Base-by-base conservation (phyloP, 2,888 invertebrate genomes). In the Geophilus truncorum region DNA sequence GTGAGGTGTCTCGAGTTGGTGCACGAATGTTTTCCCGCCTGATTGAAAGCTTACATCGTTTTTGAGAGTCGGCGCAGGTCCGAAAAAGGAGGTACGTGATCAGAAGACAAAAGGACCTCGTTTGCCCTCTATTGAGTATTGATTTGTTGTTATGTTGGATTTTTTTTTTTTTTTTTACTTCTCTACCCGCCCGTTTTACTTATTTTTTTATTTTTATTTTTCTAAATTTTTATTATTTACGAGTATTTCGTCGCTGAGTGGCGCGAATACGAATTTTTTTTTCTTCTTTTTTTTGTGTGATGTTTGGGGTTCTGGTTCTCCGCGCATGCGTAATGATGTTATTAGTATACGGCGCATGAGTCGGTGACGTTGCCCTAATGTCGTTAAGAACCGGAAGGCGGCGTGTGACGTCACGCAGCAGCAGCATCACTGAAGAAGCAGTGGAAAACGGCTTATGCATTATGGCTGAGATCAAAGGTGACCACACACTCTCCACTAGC, bases 151-250 rank as follows among this genome's bases (percentile, higher is more conserved):
- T 62, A 23, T 62, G 62, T 62, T 5, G 25, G 62, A 62, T 62
- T 77, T 77, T 32, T 30, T 76, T 76, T n/a, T 25, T 76, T 23
- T 76, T 34, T 77, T 10, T 36, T n/a, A n/a, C n/a, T n/a, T n/a
- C n/a, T n/a, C n/a, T n/a, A n/a, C n/a, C n/a, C n/a, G n/a, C n/a
- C n/a, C n/a, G n/a, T n/a, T n/a, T n/a, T n/a, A n/a, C n/a, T n/a
- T n/a, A n/a, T n/a, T 77, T 77, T 77, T 77, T 75, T 75, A 21
- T 12, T 75, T 21, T 75, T 70, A n/a, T 70, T 75, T 75, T 75
- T 30, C n/a, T 23, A 25, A 10, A 30, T 25, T 62, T 62, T 62
- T 62, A 28, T 30, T 21, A n/a, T n/a, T n/a, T n/a, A n/a, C 9
- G 21, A 30, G 10, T 77, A 34, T 9, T 77, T 34, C n/a, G n/a